Evolutionary conservation across 2,888 invertebrate species (phyloP), one percentile per base, ranked within the genome.

Genomic region (Meandrusa payeni): DNA sequence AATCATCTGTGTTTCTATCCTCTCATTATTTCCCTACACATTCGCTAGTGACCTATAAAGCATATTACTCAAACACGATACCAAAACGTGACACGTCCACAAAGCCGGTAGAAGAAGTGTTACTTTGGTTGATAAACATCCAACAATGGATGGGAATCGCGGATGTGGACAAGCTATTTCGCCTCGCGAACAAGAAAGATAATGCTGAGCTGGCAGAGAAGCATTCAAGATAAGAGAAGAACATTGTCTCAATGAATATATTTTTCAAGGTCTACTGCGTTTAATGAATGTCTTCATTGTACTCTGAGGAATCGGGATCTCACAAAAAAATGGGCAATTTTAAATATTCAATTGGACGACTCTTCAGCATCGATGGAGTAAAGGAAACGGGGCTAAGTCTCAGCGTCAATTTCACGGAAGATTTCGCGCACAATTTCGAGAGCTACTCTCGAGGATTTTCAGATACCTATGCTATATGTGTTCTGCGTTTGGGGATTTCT

Each of bases 361-460:
- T 57, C 54, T 52, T 46, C 53, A 51, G 55, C 55, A 51, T 44
- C 50, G 55, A 55, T 64, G 59, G 61, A 23, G 9, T 28, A 27
- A 61, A 55, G 62, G 57, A 57, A 65, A 73, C 66, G 69, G 67
- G 65, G 64, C 63, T 56, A 63, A 55, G 55, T 60, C 67, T 64
- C 60, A 57, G 68, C 78, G 73, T 81, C 82, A 82, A 83, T 82
- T 83, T 81, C 76, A 82, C 79, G 77, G 73, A 65, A 78, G 79
- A 81, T 81, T 81, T 81, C 71, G 69, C 69, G 72, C 61, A 62
- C 69, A 64, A 65, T 65, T 61, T 63, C 53, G 62, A 60, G 56
- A 65, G 57, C 57, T 55, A 61, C 42, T 36, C 17, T 20, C 11
- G 19, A 23, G 19, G 29, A 23, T 36, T 42, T 34, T 27, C 34